Percentiles rank a stretch among this genome's conserved stretches.
phyloP scores from a whole-genome alignment of 2,797 vertebrate genomes.

The Phalanger gymnotis region DNA sequence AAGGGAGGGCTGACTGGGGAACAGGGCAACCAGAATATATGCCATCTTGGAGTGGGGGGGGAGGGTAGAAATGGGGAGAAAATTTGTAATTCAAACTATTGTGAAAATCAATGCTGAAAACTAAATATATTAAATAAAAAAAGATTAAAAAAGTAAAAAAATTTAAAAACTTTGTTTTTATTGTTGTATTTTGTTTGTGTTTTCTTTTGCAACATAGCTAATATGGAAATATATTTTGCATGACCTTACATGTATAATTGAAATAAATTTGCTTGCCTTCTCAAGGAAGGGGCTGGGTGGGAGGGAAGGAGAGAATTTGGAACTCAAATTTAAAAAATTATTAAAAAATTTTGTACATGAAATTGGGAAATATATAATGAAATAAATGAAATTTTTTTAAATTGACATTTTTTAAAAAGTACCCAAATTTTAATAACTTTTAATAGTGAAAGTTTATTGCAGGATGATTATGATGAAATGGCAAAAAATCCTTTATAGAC shows the following conservation, averaged over 20 bases:
- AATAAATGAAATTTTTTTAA: not conserved
- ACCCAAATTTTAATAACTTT: constrained; percentile 35
- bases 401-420: constrained; percentile 43
- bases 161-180: not conserved
- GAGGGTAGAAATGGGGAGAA: too few species aligned
- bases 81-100: too few species aligned
- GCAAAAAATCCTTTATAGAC: not conserved
- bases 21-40: too few species aligned
- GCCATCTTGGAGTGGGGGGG: too few species aligned
- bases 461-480: not conserved
- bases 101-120: too few species aligned
- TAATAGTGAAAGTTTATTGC: not conserved
- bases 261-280: not conserved
- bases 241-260: not conserved
- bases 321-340: not conserved
- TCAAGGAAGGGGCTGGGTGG: not conserved
- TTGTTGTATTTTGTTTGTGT: not conserved
- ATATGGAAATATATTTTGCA: not conserved
- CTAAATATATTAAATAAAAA: too few species aligned
- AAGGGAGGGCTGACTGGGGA: too few species aligned
- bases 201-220: not conserved
- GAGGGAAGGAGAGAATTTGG: not conserved
- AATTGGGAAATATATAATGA: not conserved
- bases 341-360: not conserved
- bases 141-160: too few species aligned